These are phyloP conservation scores for Charaxes varanes DNA, from an alignment of 1,140 invertebrate genomes.

Conservation along the genomic window DNA sequence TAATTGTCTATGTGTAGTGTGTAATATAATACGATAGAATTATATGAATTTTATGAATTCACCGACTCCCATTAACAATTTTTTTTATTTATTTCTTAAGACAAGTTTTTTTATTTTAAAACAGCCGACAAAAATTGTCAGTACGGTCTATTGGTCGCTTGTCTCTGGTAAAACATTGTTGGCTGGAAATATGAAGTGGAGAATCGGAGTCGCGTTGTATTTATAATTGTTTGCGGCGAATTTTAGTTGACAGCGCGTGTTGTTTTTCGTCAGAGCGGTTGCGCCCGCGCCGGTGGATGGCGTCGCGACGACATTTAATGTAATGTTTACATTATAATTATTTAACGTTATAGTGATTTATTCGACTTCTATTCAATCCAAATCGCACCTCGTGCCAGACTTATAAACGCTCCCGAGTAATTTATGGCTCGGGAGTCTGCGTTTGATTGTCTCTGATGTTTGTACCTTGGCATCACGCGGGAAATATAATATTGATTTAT, in stretches of 20 bases:
- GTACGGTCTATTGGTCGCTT: too few relatives aligned
- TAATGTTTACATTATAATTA: slow-evolving; percentile 51
- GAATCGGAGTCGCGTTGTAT: too few relatives aligned
- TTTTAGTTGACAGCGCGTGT: slow-evolving; percentile 6
- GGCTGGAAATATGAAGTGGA: too few relatives aligned
- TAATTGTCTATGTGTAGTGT: too few relatives aligned
- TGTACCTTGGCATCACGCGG: slow-evolving; percentile 20
- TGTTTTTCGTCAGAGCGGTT: slow-evolving; percentile 7
- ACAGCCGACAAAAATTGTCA: too few relatives aligned
- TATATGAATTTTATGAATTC: too few relatives aligned
- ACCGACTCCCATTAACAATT: too few relatives aligned
- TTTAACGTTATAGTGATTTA: slow-evolving; percentile 48
- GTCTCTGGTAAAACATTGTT: too few relatives aligned
- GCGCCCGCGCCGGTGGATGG: slow-evolving; percentile 1
- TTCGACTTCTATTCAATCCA: slow-evolving; percentile 22
- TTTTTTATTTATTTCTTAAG: too few relatives aligned
- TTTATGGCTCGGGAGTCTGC: slow-evolving; percentile 31
- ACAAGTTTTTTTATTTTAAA: too few relatives aligned
- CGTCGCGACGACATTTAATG: slow-evolving; percentile 24
- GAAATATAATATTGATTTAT: slow-evolving; percentile 23
- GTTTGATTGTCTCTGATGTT: slow-evolving; percentile 21
- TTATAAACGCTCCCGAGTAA: slow-evolving; percentile 35
- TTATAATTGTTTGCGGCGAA: background rate
- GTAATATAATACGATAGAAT: too few relatives aligned
- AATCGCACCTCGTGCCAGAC: slow-evolving; percentile 35